These are phyloP conservation scores for Drosophila prostipennis DNA, from an alignment of 2,888 invertebrate genomes.

Conservation along the genomic window DNA sequence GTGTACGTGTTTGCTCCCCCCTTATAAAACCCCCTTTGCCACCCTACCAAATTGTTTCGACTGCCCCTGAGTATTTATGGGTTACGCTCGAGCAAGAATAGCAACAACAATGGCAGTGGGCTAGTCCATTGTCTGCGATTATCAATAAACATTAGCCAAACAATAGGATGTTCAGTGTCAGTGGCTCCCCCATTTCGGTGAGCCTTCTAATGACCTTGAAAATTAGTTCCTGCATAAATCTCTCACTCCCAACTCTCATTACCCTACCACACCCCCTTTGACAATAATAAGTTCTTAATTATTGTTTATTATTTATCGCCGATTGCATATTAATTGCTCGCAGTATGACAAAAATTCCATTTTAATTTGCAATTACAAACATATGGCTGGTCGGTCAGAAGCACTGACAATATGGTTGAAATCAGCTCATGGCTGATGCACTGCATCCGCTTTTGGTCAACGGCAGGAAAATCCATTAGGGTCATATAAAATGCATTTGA, in stretches of 20 bases:
- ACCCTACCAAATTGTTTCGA: conserved; percentile 69
- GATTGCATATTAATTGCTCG: conserved; percentile 72
- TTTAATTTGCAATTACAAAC: conserved; percentile 41
- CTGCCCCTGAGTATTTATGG: conserved; percentile 75
- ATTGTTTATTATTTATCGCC: conserved; percentile 72
- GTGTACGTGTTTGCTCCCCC: background rate
- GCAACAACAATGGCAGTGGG: conserved; percentile 54
- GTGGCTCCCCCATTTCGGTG: conserved; percentile 53
- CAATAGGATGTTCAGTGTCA: conserved; percentile 72
- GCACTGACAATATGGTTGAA: conserved; percentile 29
- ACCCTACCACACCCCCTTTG: background rate
- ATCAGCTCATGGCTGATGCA: conserved; percentile 32
- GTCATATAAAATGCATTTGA: conserved; percentile 50
- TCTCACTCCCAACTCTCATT: background rate
- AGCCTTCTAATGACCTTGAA: conserved; percentile 82
- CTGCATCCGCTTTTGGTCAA: conserved; percentile 56
- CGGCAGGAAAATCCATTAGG: conserved; percentile 64
- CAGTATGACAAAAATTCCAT: conserved; percentile 35
- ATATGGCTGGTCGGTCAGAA: conserved; percentile 15
- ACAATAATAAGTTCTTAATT: conserved; percentile 65
- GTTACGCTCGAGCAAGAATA: conserved; percentile 67
- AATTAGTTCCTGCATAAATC: conserved; percentile 79
- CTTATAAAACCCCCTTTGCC: background rate
- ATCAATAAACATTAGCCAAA: conserved; percentile 75
- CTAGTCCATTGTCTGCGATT: conserved; percentile 71